These are phyloP conservation scores for Tenebrosternarchus preto DNA, from an alignment of 2,113 vertebrate species.

Conservation along the genomic window DNA sequence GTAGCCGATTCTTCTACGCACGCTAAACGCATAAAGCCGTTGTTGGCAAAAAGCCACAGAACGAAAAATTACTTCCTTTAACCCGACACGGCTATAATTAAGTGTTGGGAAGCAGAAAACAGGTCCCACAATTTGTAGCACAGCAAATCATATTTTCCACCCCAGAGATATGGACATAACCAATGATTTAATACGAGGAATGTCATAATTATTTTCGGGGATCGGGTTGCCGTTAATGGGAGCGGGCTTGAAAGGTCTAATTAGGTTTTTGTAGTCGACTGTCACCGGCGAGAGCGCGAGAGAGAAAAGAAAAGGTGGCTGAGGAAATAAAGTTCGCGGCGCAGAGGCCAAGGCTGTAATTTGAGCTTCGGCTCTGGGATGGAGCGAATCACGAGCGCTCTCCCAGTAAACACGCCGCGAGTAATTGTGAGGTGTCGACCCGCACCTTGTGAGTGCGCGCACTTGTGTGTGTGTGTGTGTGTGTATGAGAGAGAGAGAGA, in stretches of 20 bases:
- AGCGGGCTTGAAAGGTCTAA: conserved; percentile 86
- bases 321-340: conserved; percentile 84
- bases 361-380: conserved; percentile 84
- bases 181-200: conserved; percentile 89
- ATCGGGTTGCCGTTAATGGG: conserved; percentile 84
- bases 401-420: conserved; percentile 73
- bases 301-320: conserved; percentile 81
- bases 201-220: conserved; percentile 88
- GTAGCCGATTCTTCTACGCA: conserved; percentile 81
- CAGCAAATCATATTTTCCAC: conserved; percentile 92
- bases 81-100: conserved; percentile 89
- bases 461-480: conserved; percentile 35
- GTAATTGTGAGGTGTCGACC: conserved; percentile 79
- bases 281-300: conserved; percentile 68
- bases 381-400: conserved; percentile 83
- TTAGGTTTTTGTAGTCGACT: conserved; percentile 85
- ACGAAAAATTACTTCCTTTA: conserved; percentile 91
- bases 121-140: conserved; percentile 91
- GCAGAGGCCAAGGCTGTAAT: conserved; percentile 84
- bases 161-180: conserved; percentile 84
- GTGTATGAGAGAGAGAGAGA: background rate
- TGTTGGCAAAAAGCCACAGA: conserved; percentile 85
- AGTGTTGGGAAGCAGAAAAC: conserved; percentile 89
- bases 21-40: conserved; percentile 79
- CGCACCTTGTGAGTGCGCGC: conserved; percentile 62